Base-by-base conservation (phyloP, 2,797 vertebrate species). In the Danio aesculapii region DNA sequence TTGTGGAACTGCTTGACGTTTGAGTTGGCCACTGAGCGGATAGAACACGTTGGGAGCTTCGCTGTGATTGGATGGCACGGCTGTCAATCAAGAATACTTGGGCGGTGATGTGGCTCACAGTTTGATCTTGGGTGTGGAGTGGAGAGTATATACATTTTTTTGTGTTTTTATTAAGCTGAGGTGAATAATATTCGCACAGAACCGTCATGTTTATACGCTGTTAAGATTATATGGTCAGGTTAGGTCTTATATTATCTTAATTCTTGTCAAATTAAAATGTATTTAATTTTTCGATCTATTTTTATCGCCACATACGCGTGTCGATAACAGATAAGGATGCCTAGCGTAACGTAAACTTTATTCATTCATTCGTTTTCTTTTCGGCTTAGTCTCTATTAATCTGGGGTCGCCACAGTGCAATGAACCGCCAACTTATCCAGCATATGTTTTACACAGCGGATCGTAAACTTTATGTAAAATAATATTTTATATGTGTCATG, bases 1-100 rank as follows among this genome's bases (percentile, higher is more conserved):
- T 0, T 0, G 14, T 46, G 6, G 3, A n/a, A 47, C 1, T 13
- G 14, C 9, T 47, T 63, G 77, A 79, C 39, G 7, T n/a, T 6
- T 8, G 39, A 3, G 41, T 5, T 10, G 68, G 41, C 77, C 0
- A 79, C 64, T 79, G 0, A 64, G 8, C 59, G 14, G 1, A 7
- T 17, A 11, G 49, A 19, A 46, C 1, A n/a, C 30, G 8, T 17
- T 10, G 19, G 0, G 41, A 5, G 8, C 79, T 9, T 63, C 14
- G 10, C 50, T 55, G 10, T 43, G 79, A 81, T 81, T 81, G 79
- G 79, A 12, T 52, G 44, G 1, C 16, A 3, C 11, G 21, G 41
- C 58, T 62, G 72, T 8, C 58, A 75, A n/a, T 75, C 72, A 62
- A 61, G 5, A 10, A 41, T 39, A 3, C 30, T 6, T 10, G 13